Evolutionary conservation across 2,113 vertebrate species (phyloP).

Genomic region (Megaceryle maxima): DNA sequence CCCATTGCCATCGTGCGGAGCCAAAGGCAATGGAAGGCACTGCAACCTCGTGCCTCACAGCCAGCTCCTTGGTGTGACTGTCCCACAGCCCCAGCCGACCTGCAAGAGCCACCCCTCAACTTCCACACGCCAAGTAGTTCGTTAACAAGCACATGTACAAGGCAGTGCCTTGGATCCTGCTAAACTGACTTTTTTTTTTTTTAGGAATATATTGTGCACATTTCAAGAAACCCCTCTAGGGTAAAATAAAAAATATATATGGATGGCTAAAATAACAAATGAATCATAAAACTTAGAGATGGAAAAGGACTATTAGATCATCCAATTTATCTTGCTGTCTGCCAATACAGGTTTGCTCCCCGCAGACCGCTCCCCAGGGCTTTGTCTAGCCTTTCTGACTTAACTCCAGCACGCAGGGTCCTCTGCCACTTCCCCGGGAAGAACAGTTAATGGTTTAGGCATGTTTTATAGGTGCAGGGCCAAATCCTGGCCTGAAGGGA

Average conservation of each 20-base stretch:
- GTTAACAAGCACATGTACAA: accelerated
- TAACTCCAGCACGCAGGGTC: not conserved
- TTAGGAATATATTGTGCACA: constrained; percentile 39
- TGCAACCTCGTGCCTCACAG: not conserved
- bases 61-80: not conserved
- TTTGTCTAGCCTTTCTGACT: constrained; percentile 43
- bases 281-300: constrained; percentile 66
- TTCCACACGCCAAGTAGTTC: accelerated
- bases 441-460: not conserved
- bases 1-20: accelerated
- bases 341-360: constrained; percentile 48
- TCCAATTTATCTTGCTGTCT: constrained; percentile 57
- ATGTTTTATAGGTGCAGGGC: not conserved
- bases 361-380: constrained; percentile 25
- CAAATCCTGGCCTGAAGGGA: not conserved
- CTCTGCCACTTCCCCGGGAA: not conserved
- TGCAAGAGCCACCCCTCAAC: not conserved
- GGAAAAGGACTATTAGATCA: constrained; percentile 68
- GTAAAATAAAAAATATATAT: constrained; percentile 69
- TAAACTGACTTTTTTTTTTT: not conserved
- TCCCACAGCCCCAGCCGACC: not conserved
- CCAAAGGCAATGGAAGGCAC: accelerated
- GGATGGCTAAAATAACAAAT: constrained; percentile 71
- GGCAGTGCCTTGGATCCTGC: not conserved
- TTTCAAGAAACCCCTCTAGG: constrained; percentile 57